These are phyloP conservation scores for Mola mola DNA, from an alignment of 2,113 vertebrate genomes.

Conservation along the genomic window DNA sequence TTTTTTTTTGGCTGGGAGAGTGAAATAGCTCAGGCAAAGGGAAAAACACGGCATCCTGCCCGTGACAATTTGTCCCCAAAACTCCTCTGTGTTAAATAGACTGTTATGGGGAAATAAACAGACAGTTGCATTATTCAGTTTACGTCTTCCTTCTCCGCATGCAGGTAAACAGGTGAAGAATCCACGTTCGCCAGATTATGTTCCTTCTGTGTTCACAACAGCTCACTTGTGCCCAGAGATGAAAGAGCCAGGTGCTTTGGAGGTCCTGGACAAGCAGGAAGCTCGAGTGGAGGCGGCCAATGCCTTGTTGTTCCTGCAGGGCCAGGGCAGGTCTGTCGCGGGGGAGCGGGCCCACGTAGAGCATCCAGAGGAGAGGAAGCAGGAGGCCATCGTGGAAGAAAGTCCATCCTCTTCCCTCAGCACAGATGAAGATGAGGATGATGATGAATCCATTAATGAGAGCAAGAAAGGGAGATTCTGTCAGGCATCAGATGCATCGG, in stretches of 20 bases:
- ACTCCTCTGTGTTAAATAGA: not conserved
- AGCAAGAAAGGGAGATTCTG: conserved; percentile 55
- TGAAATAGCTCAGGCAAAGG: too few species aligned
- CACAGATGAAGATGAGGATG: conserved; percentile 62
- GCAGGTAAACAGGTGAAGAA: conserved; percentile 84
- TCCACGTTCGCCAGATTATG: conserved; percentile 79
- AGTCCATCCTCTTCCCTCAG: conserved; percentile 66
- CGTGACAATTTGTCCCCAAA: too few species aligned
- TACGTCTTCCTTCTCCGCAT: conserved; percentile 7
- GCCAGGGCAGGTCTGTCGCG: conserved; percentile 64
- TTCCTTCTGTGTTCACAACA: conserved; percentile 76
- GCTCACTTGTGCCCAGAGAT: conserved; percentile 66
- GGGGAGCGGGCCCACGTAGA: conserved; percentile 32
- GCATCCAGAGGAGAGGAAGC: conserved; percentile 26
- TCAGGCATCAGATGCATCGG: conserved; percentile 18
- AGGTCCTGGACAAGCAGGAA: conserved; percentile 78
- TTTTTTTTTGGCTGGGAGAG: too few species aligned
- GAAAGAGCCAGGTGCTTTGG: conserved; percentile 68
- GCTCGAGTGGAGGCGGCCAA: conserved; percentile 83
- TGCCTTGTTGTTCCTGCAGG: conserved; percentile 80
- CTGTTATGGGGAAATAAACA: not conserved
- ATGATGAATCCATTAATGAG: conserved; percentile 50
- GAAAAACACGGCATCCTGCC: too few species aligned
- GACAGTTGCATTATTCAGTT: not conserved
- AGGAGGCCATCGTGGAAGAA: conserved; percentile 45